Evolutionary conservation across 64 coral and sea anemone genomes (phyloP), one percentile per base, ranked within the genome.

Genomic region (Porites australiensis): DNA sequence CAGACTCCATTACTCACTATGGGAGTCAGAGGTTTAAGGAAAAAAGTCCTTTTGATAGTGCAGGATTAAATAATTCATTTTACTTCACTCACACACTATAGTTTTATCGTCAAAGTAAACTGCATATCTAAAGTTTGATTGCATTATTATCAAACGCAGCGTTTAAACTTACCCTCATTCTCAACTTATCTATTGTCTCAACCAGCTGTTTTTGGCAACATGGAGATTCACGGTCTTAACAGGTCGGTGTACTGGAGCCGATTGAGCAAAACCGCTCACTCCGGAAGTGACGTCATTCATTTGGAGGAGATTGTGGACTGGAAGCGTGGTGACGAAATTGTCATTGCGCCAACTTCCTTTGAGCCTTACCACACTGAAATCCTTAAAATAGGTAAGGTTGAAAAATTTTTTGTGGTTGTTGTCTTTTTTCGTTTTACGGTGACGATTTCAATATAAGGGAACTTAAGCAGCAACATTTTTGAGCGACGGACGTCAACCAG

Each of bases 241-340:
- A 50, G 74, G 6, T 70, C 66, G 47, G 86, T 90, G 50, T 93
- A 93, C 87, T 96, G 95, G 95, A 96, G 90, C 3, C 77, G 79
- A 19, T 90, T 96, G 15, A 70, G 55, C 12, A 78, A 50, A n/a
- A 96, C 90, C 46, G 95, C 79, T 70, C 75, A 93, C 15, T 50
- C 65, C 50, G 95, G 95, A 74, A 77, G 21, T 3, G 88, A 58
- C 10, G 19, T 77, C 19, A 89, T 96, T 64, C 65, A 62, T 18
- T 79, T 96, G 21, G 44, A 87, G 63, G 69, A 96, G 18, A n/a
- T 23, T 3, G 95, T 96, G 14, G 91, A 96, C 59, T 96, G 95
- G 95, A 85, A 37, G 13, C 16, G 45, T 44, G 91, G 91, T 45
- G 95, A 93, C 37, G 65, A 76, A 5, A 88, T 96, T 58, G 95